Conservation (phyloP, 1,140 invertebrate species). For the Ephestia elutella region DNA sequence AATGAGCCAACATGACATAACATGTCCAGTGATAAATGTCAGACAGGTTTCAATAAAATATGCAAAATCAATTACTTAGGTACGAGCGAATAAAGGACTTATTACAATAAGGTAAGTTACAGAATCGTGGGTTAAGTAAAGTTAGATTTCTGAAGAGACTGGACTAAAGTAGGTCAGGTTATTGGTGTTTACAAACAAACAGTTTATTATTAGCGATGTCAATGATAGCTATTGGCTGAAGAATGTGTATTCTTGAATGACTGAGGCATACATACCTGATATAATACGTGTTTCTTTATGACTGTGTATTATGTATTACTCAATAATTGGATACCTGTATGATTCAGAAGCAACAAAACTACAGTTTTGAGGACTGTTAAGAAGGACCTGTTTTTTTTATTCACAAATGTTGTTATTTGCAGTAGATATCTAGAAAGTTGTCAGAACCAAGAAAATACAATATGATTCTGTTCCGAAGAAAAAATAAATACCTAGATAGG, state of each 20-base stretch:
- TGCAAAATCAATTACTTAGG: neutral
- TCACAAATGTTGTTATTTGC: too few relatives aligned
- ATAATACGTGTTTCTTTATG: too few relatives aligned
- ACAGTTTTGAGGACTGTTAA: too few relatives aligned
- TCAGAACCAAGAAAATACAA: too few relatives aligned
- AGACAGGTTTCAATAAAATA: neutral
- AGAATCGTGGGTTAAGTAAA: neutral
- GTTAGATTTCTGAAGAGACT: neutral
- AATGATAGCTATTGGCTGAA: neutral
- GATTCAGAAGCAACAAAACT: neutral
- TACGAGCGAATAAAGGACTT: neutral
- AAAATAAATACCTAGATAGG: too few relatives aligned
- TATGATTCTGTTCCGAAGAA: too few relatives aligned
- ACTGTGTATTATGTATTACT: too few relatives aligned
- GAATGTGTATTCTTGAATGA: neutral
- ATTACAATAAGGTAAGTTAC: neutral
- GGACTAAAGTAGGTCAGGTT: neutral
- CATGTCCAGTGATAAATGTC: neutral
- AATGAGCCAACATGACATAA: neutral
- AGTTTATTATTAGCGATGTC: neutral
- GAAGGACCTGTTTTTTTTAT: too few relatives aligned
- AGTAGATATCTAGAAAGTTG: too few relatives aligned
- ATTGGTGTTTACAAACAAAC: neutral
- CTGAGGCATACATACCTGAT: too few relatives aligned
- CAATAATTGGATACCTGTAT: too few relatives aligned